Conservation (phyloP, 2,797 vertebrate species). For the Rachycentron canadum region DNA sequence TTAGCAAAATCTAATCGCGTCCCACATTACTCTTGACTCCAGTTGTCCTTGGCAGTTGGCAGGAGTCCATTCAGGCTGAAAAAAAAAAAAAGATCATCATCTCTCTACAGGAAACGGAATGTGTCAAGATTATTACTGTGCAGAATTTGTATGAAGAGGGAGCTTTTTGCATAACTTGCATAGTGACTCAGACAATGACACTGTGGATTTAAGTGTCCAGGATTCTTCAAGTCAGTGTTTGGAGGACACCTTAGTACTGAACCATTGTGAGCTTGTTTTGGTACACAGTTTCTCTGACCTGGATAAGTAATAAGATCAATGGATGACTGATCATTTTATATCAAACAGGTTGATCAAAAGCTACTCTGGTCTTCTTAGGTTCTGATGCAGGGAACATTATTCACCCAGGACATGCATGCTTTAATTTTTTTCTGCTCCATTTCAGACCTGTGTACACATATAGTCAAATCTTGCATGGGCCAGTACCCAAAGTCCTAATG, state of each 20-base stretch:
- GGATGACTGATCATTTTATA: background rate
- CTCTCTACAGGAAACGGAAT: background rate
- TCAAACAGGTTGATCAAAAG: background rate
- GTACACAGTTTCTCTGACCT: background rate
- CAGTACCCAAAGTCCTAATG: background rate
- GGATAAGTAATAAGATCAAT: background rate
- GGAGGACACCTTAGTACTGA: background rate
- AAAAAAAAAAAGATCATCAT: background rate
- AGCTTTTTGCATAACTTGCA: background rate
- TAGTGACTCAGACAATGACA: background rate
- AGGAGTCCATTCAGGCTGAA: background rate
- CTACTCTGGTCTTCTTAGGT: background rate
- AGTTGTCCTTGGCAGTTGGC: background rate
- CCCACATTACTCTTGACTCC: background rate
- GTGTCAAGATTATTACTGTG: background rate
- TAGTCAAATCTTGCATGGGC: background rate
- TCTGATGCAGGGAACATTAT: background rate
- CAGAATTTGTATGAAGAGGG: background rate
- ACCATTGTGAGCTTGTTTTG: background rate
- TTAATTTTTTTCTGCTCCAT: background rate
- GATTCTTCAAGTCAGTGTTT: background rate
- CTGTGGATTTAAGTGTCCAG: background rate
- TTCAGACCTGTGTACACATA: background rate
- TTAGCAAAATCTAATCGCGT: background rate
- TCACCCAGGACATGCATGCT: background rate